Evolutionary conservation across 2,888 invertebrate species (phyloP), one percentile per base, ranked within the genome.

Genomic region (Oscheius sp.): DNA sequence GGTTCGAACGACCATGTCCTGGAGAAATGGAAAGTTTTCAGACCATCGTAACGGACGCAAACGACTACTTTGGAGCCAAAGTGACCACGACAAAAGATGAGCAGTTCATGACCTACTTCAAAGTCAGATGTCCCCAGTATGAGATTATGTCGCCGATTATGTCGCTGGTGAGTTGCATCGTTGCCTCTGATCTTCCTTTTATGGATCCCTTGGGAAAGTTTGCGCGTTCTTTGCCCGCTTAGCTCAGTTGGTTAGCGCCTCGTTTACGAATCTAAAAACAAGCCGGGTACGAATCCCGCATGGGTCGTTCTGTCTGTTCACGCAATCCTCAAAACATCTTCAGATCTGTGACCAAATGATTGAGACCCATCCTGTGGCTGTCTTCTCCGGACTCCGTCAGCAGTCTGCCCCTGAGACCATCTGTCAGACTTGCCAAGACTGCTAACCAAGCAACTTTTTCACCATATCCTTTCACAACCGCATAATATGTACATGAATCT

Each of bases 311-410:
- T 21, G 21, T 21, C 21, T 21, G 21, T 21, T 21, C 21, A 21
- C 21, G 21, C 21, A 21, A 21, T 21, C 21, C 21, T 21, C 21
- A 21, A 21, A 21, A 21, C 21, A 35, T 29, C 48, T 68, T 53
- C 51, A 68, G 68, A 55, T 68, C 21, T 68, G 68, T 53, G 68
- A 68, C 42, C 37, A 68, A n/a, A 68, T 68, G 68, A 42, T 68
- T 11, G 2, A 29, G 2, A 55, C 33, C 13, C 68, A 68, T 55
- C 53, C 53, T 1, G 10, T 33, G 33, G 68, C 53, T 21, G 68
- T 68, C 21, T 68, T 55, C 68, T 7, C 10, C 5, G 68, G 68
- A 3, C 68, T 68, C n/a, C 33, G 68, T 11, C 7, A 13, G 2
- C 33, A 53, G 29, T 55, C 21, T 1, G n/a, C 32, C 2, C n/a